phyloP scores from a whole-genome alignment of 2,797 vertebrate species.

The Cossypha heuglini region DNA sequence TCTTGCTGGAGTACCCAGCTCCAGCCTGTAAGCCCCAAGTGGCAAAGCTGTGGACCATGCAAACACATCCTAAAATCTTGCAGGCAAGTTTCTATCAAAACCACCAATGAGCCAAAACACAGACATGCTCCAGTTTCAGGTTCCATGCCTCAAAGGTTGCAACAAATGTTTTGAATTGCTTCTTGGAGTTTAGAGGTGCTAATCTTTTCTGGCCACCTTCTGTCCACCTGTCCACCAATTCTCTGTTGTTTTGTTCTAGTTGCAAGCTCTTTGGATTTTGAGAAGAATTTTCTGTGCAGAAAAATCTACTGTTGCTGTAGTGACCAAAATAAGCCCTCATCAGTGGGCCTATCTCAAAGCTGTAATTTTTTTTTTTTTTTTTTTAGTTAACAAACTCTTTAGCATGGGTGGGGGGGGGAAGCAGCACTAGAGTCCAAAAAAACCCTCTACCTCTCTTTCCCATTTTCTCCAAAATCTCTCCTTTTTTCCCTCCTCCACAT shows the following conservation, averaged over 20 bases:
- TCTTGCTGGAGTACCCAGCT: neutral
- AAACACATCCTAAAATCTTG: neutral
- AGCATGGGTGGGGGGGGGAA: too few species aligned
- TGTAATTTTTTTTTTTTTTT: neutral
- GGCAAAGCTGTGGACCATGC: neutral
- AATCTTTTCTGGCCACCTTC: neutral
- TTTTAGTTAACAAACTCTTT: too few species aligned
- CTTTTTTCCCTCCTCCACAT: neutral
- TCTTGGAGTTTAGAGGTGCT: neutral
- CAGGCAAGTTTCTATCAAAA: neutral
- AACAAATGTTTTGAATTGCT: neutral
- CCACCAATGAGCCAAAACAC: fast-evolving
- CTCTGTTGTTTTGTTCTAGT: neutral
- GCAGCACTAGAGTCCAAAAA: neutral
- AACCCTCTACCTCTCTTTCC: neutral
- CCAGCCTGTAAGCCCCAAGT: neutral
- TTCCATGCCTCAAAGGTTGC: neutral
- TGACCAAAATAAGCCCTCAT: neutral
- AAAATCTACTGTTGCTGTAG: neutral
- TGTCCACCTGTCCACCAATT: neutral
- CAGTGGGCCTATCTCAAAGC: neutral
- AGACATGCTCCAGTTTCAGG: neutral
- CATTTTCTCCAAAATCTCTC: neutral
- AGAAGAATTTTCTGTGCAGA: neutral
- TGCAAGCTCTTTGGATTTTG: neutral